Conservation (phyloP, 2,888 invertebrate species). For the Andrena flavipes region DNA sequence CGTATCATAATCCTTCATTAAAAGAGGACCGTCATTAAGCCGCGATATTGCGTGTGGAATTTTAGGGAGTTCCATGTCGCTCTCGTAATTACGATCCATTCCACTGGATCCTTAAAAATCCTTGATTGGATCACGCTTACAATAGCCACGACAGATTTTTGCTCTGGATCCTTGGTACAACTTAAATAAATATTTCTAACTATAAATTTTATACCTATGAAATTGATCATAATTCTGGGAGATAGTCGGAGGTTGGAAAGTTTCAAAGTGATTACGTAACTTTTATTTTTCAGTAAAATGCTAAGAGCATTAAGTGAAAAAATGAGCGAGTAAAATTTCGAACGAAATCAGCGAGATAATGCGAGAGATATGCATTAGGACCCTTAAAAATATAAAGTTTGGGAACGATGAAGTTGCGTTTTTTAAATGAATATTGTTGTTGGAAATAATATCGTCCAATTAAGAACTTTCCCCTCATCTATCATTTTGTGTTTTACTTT, state of each 20-base stretch:
- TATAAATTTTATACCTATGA: not conserved
- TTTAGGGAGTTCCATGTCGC: conserved; percentile 32
- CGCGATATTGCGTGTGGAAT: conserved; percentile 68
- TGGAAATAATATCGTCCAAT: not conserved
- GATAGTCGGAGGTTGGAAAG: not conserved
- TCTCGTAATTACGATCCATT: conserved; percentile 42
- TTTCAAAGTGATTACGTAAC: not conserved
- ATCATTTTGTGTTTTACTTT: not conserved
- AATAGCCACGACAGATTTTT: not conserved
- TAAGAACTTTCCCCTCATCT: not conserved
- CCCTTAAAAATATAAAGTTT: not conserved
- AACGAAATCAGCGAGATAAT: not conserved
- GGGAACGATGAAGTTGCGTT: not conserved
- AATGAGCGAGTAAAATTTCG: not conserved
- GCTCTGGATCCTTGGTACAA: not conserved
- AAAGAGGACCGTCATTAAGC: conserved; percentile 63
- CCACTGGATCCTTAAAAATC: conserved; percentile 6
- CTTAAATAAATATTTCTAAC: not conserved
- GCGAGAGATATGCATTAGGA: not conserved
- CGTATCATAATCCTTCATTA: conserved; percentile 73
- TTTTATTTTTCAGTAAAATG: not conserved
- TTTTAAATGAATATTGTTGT: not conserved
- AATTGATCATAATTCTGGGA: not conserved
- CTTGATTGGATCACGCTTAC: not conserved
- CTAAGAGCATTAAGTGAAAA: not conserved